Conservation (phyloP, 2,888 invertebrate species). For the Melipona bicolor region DNA sequence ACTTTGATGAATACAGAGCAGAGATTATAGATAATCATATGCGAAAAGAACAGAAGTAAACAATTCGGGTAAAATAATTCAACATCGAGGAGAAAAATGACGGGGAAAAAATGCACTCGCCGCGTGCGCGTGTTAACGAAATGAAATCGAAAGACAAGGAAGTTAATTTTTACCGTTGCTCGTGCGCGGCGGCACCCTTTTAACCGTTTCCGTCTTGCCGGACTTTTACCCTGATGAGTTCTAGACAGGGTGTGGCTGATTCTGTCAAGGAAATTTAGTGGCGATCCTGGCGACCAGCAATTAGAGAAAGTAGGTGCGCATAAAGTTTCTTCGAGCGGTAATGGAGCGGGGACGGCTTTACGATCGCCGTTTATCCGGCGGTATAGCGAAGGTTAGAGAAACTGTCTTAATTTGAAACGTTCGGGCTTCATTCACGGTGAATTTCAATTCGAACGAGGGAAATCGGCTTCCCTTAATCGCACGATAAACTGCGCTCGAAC, state of each 20-base stretch:
- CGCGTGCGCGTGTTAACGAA: conserved; percentile 50
- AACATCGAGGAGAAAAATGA: not conserved
- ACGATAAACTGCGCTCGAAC: conserved; percentile 43
- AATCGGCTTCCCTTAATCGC: conserved; percentile 37
- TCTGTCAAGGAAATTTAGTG: conserved; percentile 73
- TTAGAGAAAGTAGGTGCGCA: conserved; percentile 72
- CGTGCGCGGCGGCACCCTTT: conserved; percentile 44
- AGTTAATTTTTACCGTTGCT: conserved; percentile 67
- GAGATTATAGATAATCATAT: no score
- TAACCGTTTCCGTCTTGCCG: conserved; percentile 57
- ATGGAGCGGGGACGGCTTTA: conserved; percentile 59
- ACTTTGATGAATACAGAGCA: no score
- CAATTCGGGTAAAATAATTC: no score
- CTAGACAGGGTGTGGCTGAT: conserved; percentile 70
- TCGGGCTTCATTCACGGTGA: conserved; percentile 52
- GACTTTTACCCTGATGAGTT: conserved; percentile 76
- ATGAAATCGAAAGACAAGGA: conserved; percentile 48
- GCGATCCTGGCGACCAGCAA: conserved; percentile 68
- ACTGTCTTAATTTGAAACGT: conserved; percentile 61
- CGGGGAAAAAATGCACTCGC: not conserved
- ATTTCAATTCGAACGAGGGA: conserved; percentile 42
- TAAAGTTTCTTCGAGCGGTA: conserved; percentile 68
- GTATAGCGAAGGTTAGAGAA: conserved; percentile 48
- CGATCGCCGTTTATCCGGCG: conserved; percentile 54
- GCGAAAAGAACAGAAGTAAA: no score